Conservation (phyloP, 2,797 vertebrate genomes). For the Myotis findleyi region DNA sequence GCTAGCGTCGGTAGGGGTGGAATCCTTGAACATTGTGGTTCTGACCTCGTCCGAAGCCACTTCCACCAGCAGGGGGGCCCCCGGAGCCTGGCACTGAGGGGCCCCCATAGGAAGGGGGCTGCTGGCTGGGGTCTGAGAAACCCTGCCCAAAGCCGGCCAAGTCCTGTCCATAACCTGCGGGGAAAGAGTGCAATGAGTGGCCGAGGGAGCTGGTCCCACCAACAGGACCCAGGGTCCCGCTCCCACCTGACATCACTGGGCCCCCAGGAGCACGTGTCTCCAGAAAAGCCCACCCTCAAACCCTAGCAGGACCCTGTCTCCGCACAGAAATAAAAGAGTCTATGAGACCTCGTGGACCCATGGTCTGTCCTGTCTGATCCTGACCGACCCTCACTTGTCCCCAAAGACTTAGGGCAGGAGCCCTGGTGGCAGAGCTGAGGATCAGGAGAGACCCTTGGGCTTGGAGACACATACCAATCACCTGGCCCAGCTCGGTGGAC, state of each 20-base stretch:
- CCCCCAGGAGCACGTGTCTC: background rate
- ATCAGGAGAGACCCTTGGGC: background rate
- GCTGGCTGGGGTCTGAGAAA: conserved; percentile 97
- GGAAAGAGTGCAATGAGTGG: conserved; percentile 71
- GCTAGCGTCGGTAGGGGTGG: conserved; percentile 98
- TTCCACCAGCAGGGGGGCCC: conserved; percentile 92
- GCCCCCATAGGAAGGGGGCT: conserved; percentile 92
- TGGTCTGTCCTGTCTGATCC: background rate
- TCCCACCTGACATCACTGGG: background rate
- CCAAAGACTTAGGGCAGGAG: background rate
- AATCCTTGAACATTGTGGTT: conserved; percentile 99
- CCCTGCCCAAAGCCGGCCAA: conserved; percentile 97
- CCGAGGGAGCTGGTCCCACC: background rate
- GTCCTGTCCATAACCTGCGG: conserved; percentile 97
- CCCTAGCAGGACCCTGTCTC: background rate
- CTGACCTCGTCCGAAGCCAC: conserved; percentile 96
- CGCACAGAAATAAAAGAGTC: background rate
- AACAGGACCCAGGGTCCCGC: background rate
- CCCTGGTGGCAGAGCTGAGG: background rate
- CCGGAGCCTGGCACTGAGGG: conserved; percentile 94
- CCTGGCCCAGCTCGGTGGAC: background rate
- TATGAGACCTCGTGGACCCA: background rate
- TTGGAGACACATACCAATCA: background rate
- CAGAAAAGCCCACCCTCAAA: background rate
- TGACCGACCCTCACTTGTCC: background rate